phyloP scores from a whole-genome alignment of 2,113 vertebrate genomes.

The Carassius carassius region DNA sequence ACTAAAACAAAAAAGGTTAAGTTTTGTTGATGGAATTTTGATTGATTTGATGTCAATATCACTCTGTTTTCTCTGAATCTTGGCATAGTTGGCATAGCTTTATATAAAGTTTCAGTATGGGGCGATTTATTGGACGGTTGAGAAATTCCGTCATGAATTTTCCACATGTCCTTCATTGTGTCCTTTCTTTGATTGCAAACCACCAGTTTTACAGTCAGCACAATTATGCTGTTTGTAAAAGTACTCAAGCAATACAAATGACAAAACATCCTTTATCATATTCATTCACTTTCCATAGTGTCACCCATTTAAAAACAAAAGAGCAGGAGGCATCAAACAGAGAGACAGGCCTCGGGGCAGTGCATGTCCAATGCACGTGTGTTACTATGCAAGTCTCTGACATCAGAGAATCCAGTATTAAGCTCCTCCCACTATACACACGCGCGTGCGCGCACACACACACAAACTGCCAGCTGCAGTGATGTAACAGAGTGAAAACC shows the following conservation, averaged over 20 bases:
- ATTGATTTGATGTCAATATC: background rate
- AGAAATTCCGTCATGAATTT: background rate
- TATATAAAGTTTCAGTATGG: too few species aligned
- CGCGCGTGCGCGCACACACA: background rate
- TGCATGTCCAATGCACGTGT: constrained; percentile 63
- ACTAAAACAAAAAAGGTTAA: background rate
- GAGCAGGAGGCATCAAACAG: constrained; percentile 52
- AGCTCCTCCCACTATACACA: constrained; percentile 17
- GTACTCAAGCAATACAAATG: background rate
- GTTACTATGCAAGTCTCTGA: constrained; percentile 57
- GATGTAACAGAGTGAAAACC: constrained; percentile 72
- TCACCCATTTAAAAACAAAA: constrained; percentile 7
- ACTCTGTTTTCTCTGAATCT: background rate
- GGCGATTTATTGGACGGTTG: background rate
- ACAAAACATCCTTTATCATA: constrained; percentile 24
- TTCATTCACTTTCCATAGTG: background rate
- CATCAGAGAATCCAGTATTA: constrained; percentile 48
- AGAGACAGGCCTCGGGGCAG: constrained; percentile 1
- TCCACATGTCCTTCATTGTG: background rate
- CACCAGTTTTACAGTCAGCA: background rate
- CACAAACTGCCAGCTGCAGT: constrained; percentile 48
- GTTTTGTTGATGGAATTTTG: background rate
- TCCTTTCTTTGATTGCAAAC: background rate
- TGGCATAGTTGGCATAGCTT: background rate
- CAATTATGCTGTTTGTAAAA: constrained; percentile 4